Evolutionary conservation across 2,797 vertebrate genomes (phyloP).

Genomic region (Schizopygopsis pylzovi): DNA sequence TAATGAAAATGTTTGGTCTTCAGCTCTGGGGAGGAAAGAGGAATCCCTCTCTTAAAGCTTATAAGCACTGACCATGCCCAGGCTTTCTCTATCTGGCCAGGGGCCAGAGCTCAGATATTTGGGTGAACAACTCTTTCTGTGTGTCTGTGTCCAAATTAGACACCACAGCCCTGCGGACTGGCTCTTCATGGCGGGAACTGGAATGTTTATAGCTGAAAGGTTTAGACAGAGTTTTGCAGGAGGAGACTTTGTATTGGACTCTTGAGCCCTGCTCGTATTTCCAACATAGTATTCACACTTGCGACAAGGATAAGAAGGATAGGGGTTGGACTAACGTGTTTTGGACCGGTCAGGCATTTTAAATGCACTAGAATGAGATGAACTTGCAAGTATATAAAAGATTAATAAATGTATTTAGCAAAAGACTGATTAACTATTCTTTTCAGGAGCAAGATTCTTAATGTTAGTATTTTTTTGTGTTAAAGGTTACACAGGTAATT

Average conservation of each 20-base stretch:
- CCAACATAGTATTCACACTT: conserved; percentile 18
- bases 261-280: conserved; percentile 18
- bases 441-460: not conserved
- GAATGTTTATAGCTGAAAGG: conserved; percentile 20
- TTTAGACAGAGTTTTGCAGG: conserved; percentile 4
- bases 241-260: conserved; percentile 24
- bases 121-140: conserved; percentile 19
- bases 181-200: not conserved
- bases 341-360: not conserved
- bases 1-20: conserved; percentile 64
- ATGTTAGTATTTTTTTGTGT: not conserved
- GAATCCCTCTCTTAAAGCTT: conserved; percentile 34
- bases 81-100: conserved; percentile 42
- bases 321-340: conserved; percentile 13
- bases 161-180: conserved; percentile 18
- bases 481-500: not conserved
- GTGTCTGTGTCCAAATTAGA: conserved; percentile 39
- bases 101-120: conserved; percentile 31
- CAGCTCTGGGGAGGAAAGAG: conserved; percentile 36
- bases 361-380: conserved; percentile 8
- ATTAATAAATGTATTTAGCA: not conserved
- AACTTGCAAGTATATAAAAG: not conserved
- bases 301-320: conserved; percentile 31
- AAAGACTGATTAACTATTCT: not conserved
- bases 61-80: conserved; percentile 54